Evolutionary conservation across 2,797 vertebrate species (phyloP), one percentile per base, ranked within the genome.

Genomic region (Notolepis coatsorum): DNA sequence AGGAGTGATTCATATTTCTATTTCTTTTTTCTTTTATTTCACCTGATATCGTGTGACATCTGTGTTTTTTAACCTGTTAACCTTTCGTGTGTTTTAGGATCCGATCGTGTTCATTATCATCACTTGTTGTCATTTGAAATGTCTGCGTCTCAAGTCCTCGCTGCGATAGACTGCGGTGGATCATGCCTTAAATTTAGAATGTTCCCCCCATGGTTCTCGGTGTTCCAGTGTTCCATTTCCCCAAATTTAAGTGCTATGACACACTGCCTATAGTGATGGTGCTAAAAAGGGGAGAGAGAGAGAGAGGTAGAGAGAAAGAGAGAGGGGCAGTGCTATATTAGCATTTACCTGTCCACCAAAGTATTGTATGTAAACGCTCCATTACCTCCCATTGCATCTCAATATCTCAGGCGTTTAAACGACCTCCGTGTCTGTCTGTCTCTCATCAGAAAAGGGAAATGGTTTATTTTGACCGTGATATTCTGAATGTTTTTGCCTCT

Each of bases 201-300:
- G 52, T 58, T 49, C 59, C 21, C 59, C 21, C 53, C 0, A 20
- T 60, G 73, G 66, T 56, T 70, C 65, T 80, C 65, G n/a, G 20
- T 12, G 45, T 41, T 51, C 62, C 31, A 47, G 42, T 71, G 71
- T 84, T 77, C 65, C 33, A 59, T 75, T 65, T 69, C 43, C n/a
- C 39, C 68, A 78, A 77, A 86, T 86, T 81, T 2, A 91, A 84
- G 88, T 91, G 87, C 86, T 87, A 51, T 1, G 8, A 75, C 35
- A 46, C 48, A 49, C 84, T 71, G 81, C 72, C 84, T 80, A 33
- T 66, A 61, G 72, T 59, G 71, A 72, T 7, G 62, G 79, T 81
- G 80, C 74, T 87, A 38, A 68, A 64, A 42, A 28, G 31, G 3
- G 4, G 10, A 2, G 7, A 8, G 30, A 23, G 56, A 46, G 55